Percentiles rank a stretch among this genome's conserved stretches.
Evolutionary conservation across 2,888 invertebrate species (phyloP).

Genomic region (Leucophora obtusa): DNA sequence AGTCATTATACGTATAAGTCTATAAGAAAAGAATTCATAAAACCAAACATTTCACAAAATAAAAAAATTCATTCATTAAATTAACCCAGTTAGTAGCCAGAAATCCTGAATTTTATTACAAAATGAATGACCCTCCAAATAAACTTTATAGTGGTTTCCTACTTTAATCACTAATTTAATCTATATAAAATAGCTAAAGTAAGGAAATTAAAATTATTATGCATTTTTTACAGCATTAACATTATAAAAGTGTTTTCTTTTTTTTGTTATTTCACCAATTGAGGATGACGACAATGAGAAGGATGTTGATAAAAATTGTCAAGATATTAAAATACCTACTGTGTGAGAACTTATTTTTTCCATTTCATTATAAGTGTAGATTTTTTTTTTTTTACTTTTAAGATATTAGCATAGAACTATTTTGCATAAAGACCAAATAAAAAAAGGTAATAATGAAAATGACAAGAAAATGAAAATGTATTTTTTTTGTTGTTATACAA

Average conservation of each 20-base stretch:
- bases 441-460: slow-evolving; percentile 53
- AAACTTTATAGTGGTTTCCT: neutral
- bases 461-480: slow-evolving; percentile 45
- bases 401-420: slow-evolving; percentile 50
- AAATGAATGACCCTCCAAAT: neutral
- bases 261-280: neutral
- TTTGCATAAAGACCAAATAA: slow-evolving; percentile 67
- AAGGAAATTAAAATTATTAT: slow-evolving; percentile 22
- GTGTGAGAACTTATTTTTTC: slow-evolving; percentile 35
- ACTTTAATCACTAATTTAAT: neutral
- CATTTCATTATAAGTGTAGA: slow-evolving; percentile 34
- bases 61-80: neutral
- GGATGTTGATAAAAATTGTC: slow-evolving; percentile 18
- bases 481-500: slow-evolving; percentile 14
- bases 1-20: no score
- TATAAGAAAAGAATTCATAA: neutral
- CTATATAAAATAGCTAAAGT: neutral
- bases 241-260: slow-evolving; percentile 4
- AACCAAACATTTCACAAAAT: neutral
- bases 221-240: slow-evolving; percentile 9
- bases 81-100: neutral
- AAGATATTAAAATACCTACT: slow-evolving; percentile 50
- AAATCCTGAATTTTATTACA: slow-evolving; percentile 1
- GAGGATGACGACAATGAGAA: neutral
- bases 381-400: slow-evolving; percentile 30